These are phyloP conservation scores for Rhynchopsitta pachyrhyncha DNA, from an alignment of 2,113 vertebrate genomes.

Conservation along the genomic window DNA sequence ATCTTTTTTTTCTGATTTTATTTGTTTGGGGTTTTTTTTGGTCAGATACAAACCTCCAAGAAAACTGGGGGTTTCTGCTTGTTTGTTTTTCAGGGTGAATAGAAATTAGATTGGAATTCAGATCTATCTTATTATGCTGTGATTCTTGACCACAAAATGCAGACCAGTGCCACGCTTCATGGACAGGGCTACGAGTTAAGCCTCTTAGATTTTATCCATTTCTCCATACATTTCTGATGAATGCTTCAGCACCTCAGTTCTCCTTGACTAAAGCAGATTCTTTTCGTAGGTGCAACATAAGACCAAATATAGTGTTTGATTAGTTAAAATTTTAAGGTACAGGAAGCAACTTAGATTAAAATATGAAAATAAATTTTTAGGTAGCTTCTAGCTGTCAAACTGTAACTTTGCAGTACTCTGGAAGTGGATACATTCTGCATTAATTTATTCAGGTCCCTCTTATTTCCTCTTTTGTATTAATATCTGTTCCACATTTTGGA, in stretches of 20 bases:
- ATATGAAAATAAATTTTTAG: background rate
- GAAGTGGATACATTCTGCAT: background rate
- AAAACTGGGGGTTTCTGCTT: background rate
- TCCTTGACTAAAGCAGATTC: background rate
- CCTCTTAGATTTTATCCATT: background rate
- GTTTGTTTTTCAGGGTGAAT: background rate
- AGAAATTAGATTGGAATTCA: background rate
- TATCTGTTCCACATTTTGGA: background rate
- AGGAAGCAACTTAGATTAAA: background rate
- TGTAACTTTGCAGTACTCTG: background rate
- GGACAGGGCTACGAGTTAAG: background rate
- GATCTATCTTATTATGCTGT: background rate
- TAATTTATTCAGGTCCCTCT: background rate
- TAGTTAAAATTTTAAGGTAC: background rate
- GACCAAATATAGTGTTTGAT: background rate
- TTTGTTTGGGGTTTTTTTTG: background rate
- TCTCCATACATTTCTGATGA: background rate
- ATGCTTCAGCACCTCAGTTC: background rate
- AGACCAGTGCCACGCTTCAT: background rate
- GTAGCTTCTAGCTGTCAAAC: background rate
- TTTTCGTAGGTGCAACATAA: background rate
- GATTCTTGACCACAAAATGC: background rate
- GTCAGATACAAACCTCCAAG: background rate
- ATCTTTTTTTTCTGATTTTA: background rate
- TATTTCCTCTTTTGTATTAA: background rate